A percentile compares a stretch with the other conserved stretches of the same genome.
Conservation (phyloP, 2,797 vertebrate genomes). For the Echiichthys vipera region DNA sequence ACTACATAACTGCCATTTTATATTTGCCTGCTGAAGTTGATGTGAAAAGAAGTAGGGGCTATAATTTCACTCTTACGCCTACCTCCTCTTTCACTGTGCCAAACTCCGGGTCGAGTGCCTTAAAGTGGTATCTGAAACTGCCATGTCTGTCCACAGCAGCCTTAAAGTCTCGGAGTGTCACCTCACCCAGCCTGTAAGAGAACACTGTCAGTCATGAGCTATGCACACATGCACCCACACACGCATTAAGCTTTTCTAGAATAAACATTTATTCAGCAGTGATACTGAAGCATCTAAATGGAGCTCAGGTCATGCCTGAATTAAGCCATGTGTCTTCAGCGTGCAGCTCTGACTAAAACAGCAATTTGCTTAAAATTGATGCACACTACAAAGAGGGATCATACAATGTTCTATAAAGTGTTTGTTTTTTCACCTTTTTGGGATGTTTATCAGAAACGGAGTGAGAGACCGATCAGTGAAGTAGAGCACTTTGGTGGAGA, state of each 20-base stretch:
- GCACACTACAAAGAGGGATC: neutral
- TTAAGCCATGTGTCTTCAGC: neutral
- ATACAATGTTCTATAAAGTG: slow-evolving; percentile 7
- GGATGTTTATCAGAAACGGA: slow-evolving; percentile 98
- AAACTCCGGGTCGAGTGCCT: slow-evolving; percentile 98
- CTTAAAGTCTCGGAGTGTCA: slow-evolving; percentile 97
- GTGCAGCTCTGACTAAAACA: slow-evolving; percentile 28
- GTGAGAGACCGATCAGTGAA: slow-evolving; percentile 98
- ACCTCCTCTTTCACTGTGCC: slow-evolving; percentile 99
- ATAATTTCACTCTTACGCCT: slow-evolving; percentile 64
- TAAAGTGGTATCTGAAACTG: slow-evolving; percentile 97
- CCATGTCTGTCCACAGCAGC: slow-evolving; percentile 94
- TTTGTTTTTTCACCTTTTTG: slow-evolving; percentile 90
- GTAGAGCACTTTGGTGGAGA: slow-evolving; percentile 98
- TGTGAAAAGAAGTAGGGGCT: slow-evolving; percentile 41
- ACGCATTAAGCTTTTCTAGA: slow-evolving; percentile 22
- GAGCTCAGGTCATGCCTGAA: slow-evolving; percentile 11
- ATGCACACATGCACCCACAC: slow-evolving; percentile 30
- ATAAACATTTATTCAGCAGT: slow-evolving; percentile 32
- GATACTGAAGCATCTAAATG: slow-evolving; percentile 14
- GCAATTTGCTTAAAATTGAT: slow-evolving; percentile 33
- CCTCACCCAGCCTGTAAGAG: slow-evolving; percentile 92
- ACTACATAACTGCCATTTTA: slow-evolving; percentile 40
- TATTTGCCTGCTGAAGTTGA: slow-evolving; percentile 40
- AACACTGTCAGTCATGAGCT: slow-evolving; percentile 50